These are phyloP conservation scores for Oegoconia quadripuncta DNA, from an alignment of 2,888 invertebrate genomes.

Conservation along the genomic window DNA sequence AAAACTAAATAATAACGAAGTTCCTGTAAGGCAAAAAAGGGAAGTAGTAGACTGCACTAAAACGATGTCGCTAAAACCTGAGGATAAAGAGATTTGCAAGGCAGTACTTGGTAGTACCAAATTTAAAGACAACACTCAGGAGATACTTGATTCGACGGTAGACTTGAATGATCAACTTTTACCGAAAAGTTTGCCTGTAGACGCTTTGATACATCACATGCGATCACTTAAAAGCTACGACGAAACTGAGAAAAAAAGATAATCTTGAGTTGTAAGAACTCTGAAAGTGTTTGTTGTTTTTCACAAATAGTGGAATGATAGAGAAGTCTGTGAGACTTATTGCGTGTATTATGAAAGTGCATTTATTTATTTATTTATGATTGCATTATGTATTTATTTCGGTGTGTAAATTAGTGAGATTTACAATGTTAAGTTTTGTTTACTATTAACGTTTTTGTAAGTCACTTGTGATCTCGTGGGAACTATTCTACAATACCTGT, in stretches of 20 bases:
- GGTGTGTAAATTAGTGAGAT: neutral
- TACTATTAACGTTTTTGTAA: neutral
- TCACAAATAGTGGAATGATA: neutral
- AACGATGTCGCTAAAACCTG: slow-evolving; percentile 36
- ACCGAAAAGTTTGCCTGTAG: slow-evolving; percentile 41
- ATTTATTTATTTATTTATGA: neutral
- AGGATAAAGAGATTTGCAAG: slow-evolving; percentile 53
- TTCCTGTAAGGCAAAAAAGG: slow-evolving; percentile 45
- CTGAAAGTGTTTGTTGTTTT: neutral
- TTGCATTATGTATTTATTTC: slow-evolving; percentile 12
- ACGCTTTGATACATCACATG: slow-evolving; percentile 42
- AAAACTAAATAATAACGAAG: slow-evolving; percentile 13
- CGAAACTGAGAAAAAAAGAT: slow-evolving; percentile 29
- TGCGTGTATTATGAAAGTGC: no score
- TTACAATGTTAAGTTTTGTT: neutral
- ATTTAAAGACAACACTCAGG: slow-evolving; percentile 19
- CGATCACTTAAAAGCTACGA: slow-evolving; percentile 58
- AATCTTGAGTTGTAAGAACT: no score
- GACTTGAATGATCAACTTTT: slow-evolving; percentile 34
- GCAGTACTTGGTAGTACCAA: slow-evolving; percentile 24
- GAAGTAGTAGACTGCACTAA: slow-evolving; percentile 57
- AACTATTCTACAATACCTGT: no score
- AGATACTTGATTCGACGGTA: slow-evolving; percentile 34
- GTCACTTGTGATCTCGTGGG: neutral
- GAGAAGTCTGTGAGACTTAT: neutral